Evolutionary conservation across 1,140 invertebrate species (phyloP).

Genomic region (Calliopsis andreniformis): DNA sequence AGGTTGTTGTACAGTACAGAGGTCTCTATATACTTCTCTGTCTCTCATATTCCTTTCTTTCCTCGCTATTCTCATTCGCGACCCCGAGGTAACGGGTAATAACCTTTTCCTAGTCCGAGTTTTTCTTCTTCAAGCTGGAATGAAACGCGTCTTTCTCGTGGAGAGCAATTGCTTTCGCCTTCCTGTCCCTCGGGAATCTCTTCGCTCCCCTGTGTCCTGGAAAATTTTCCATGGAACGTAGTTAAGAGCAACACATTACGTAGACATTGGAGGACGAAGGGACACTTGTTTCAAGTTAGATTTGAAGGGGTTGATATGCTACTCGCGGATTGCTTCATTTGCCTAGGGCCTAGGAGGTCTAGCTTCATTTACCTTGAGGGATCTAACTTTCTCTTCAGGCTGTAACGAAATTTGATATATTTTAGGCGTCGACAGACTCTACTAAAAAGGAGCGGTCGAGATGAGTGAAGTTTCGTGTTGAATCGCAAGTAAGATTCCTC

Average conservation of each 20-base stretch:
- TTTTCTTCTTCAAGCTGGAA: conserved; percentile 45
- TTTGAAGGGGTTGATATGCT: background rate
- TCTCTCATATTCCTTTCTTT: background rate
- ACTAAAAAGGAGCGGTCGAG: no score
- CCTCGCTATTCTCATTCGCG: background rate
- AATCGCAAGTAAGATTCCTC: no score
- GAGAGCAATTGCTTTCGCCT: conserved; percentile 62
- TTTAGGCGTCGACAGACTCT: no score
- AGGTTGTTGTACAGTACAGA: conserved; percentile 28
- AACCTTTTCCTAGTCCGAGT: conserved; percentile 55
- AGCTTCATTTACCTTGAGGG: background rate
- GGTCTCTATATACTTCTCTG: background rate
- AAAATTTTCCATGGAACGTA: conserved; percentile 19
- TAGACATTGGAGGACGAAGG: background rate
- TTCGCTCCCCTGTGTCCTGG: background rate
- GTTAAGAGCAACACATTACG: background rate
- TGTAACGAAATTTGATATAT: no score
- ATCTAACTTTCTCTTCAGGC: no score
- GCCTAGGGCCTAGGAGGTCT: no score
- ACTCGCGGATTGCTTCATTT: conserved; percentile 5
- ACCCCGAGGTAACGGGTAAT: conserved; percentile 55
- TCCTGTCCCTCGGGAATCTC: conserved; percentile 38
- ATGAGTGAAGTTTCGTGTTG: no score
- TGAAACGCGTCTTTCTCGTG: conserved; percentile 51
- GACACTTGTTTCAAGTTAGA: conserved; percentile 7